These are phyloP conservation scores for Bettongia penicillata DNA, from an alignment of 2,113 vertebrate genomes.

Conservation along the genomic window DNA sequence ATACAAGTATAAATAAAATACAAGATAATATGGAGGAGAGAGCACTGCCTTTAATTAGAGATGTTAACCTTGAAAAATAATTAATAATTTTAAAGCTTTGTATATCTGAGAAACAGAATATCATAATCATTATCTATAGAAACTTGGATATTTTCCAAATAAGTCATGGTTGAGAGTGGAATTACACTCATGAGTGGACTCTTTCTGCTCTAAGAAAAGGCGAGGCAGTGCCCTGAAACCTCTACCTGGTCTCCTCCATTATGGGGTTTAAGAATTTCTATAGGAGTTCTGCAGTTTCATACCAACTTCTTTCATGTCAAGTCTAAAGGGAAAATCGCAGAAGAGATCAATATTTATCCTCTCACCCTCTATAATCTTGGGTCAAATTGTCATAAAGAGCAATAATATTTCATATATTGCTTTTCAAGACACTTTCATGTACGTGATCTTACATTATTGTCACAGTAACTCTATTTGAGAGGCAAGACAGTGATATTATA, in stretches of 20 bases:
- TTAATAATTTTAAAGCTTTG: slow-evolving; percentile 26
- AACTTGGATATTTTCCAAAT: background rate
- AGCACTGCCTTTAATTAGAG: background rate
- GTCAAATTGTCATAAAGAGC: background rate
- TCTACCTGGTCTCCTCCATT: too few species aligned
- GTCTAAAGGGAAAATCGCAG: background rate
- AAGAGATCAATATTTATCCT: background rate
- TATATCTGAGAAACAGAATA: slow-evolving; percentile 22
- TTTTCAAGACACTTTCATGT: background rate
- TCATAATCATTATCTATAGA: background rate
- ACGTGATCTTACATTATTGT: background rate
- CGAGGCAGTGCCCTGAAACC: background rate
- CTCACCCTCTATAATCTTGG: background rate
- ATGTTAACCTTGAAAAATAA: background rate
- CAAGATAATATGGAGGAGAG: background rate
- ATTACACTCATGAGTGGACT: background rate
- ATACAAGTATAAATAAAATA: background rate
- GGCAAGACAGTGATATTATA: background rate
- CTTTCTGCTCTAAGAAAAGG: background rate
- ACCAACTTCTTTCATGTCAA: background rate
- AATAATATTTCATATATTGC: background rate
- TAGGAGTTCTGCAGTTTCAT: background rate
- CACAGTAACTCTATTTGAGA: background rate
- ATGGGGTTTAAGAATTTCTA: background rate
- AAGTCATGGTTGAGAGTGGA: background rate